Conservation (phyloP, 2,888 invertebrate species). For the Pocota personata region DNA sequence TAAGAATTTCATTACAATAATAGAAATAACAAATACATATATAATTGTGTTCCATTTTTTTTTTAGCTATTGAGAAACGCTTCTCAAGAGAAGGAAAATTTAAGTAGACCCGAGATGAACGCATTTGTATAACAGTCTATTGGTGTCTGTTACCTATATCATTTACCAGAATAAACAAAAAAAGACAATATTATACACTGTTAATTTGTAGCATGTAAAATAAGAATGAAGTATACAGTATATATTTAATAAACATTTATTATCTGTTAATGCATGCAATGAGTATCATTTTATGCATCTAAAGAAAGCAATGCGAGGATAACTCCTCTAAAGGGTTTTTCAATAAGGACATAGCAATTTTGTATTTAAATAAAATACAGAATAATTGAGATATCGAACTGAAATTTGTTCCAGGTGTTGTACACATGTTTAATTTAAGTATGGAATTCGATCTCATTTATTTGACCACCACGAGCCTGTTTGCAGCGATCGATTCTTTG, state of each 20-base stretch:
- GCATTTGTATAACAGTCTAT: constrained; percentile 52
- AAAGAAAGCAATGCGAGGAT: too few relatives aligned
- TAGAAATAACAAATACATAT: background rate
- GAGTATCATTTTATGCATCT: too few relatives aligned
- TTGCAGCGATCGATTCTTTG: too few relatives aligned
- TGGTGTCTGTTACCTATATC: background rate
- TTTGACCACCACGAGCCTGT: too few relatives aligned
- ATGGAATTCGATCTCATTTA: too few relatives aligned
- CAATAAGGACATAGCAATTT: too few relatives aligned
- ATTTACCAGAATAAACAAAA: background rate
- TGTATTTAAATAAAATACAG: too few relatives aligned
- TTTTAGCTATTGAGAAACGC: constrained; percentile 74
- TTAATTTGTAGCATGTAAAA: background rate
- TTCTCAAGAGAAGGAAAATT: constrained; percentile 72
- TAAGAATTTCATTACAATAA: constrained; percentile 77
- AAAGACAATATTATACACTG: background rate
- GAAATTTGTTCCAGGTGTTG: too few relatives aligned
- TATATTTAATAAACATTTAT: background rate
- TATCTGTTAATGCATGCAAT: too few relatives aligned
- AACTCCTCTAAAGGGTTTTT: too few relatives aligned
- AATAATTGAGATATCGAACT: too few relatives aligned
- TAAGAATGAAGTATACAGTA: background rate
- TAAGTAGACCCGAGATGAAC: constrained; percentile 63
- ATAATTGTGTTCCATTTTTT: background rate
- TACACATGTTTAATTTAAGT: too few relatives aligned